Evolutionary conservation across 2,113 vertebrate species (phyloP).

Genomic region (Ellobius talpinus): DNA sequence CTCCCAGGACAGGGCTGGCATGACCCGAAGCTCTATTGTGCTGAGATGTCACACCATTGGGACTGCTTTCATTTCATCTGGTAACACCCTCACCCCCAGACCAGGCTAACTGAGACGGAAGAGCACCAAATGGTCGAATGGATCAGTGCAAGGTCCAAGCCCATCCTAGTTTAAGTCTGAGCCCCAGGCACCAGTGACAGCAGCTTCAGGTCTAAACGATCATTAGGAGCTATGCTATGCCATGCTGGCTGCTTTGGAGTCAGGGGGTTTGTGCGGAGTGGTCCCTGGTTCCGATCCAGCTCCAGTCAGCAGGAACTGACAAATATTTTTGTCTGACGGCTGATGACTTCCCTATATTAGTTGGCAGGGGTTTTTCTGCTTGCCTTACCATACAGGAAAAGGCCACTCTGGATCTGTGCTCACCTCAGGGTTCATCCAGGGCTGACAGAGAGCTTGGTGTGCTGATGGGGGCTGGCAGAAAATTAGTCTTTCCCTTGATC

Average conservation of each 20-base stretch:
- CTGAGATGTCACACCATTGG: neutral
- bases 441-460: neutral
- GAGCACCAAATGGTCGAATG: neutral
- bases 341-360: accelerated
- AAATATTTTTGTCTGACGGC: neutral
- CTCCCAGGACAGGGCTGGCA: accelerated
- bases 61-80: neutral
- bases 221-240: neutral
- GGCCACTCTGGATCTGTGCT: neutral
- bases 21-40: neutral
- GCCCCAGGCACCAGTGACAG: neutral
- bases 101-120: neutral
- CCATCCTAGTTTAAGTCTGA: too few species aligned
- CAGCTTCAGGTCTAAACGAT: neutral
- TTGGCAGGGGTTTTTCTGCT: neutral
- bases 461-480: neutral
- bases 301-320: neutral
- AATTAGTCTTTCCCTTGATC: neutral
- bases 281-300: neutral
- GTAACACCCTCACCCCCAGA: neutral
- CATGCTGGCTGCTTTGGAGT: neutral
- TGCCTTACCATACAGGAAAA: neutral
- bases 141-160: neutral
- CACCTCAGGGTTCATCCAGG: neutral
- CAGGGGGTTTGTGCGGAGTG: constrained; percentile 6